phyloP scores from a whole-genome alignment of 2,797 vertebrate species.

The Syncerus caffer region DNA sequence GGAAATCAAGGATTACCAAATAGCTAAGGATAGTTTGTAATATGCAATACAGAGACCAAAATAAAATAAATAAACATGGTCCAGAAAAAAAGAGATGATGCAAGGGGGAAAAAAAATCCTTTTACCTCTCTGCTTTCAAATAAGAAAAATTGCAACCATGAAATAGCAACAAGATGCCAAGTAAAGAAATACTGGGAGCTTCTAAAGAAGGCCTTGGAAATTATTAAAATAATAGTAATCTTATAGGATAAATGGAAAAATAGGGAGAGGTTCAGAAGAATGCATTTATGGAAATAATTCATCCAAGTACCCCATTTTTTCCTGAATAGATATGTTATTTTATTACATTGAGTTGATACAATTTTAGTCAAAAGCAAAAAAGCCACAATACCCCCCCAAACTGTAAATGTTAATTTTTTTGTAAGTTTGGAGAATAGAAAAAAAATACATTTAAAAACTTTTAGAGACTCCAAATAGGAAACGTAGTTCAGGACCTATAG shows the following conservation, averaged over 20 bases:
- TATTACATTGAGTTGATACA: neutral
- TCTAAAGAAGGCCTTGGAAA: neutral
- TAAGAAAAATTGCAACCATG: neutral
- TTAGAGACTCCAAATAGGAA: neutral
- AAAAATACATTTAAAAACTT: neutral
- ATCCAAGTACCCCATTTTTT: neutral
- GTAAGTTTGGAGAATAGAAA: neutral
- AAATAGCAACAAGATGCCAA: neutral
- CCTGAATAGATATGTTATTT: neutral
- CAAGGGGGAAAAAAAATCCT: neutral
- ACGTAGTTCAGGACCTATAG: neutral
- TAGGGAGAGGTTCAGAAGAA: neutral
- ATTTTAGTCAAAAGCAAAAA: constrained; percentile 27
- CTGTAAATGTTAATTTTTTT: neutral
- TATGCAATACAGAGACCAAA: neutral
- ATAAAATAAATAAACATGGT: neutral
- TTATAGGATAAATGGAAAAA: neutral
- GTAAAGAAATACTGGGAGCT: neutral
- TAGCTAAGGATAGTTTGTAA: neutral
- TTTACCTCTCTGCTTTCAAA: neutral
- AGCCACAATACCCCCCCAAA: neutral
- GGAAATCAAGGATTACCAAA: neutral
- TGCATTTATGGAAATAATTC: neutral
- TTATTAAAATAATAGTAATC: neutral
- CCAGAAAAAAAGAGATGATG: neutral